These are phyloP conservation scores for Chloromyia formosa DNA, from an alignment of 2,888 invertebrate genomes.

Conservation along the genomic window DNA sequence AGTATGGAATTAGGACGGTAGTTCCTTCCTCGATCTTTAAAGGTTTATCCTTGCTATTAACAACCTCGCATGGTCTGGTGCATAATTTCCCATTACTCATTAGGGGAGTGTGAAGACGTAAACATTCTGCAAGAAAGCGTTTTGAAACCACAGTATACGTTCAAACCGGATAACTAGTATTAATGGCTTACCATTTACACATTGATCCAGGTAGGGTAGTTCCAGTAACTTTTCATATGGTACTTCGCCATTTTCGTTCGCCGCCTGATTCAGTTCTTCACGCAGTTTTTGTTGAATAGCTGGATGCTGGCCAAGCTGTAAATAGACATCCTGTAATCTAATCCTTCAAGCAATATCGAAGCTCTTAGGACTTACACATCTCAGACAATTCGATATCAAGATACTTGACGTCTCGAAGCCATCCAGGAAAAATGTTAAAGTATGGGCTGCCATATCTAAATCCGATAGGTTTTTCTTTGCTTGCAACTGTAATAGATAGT, in stretches of 20 bases:
- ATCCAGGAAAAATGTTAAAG: constrained; percentile 61
- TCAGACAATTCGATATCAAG: constrained; percentile 55
- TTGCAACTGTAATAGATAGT: constrained; percentile 58
- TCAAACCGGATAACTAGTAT: no score
- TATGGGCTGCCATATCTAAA: constrained; percentile 54
- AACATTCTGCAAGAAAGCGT: constrained; percentile 32
- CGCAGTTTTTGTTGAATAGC: constrained; percentile 55
- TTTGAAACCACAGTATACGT: no score
- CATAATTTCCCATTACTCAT: constrained; percentile 24
- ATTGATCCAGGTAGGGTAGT: constrained; percentile 57
- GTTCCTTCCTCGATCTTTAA: constrained; percentile 54
- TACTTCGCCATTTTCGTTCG: constrained; percentile 51
- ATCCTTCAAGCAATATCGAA: no score
- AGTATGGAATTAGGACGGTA: constrained; percentile 55
- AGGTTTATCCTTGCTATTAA: constrained; percentile 54
- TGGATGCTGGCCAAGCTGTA: constrained; percentile 53
- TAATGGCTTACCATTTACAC: constrained; percentile 53
- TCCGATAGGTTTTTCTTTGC: constrained; percentile 55
- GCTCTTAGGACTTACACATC: constrained; percentile 56
- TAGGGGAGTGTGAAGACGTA: constrained; percentile 38
- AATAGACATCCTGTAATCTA: no score
- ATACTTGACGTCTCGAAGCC: constrained; percentile 61
- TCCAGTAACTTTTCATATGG: constrained; percentile 53
- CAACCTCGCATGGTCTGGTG: constrained; percentile 39
- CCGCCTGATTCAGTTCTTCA: constrained; percentile 53